Evolutionary conservation across 2,113 vertebrate species (phyloP).

Genomic region (Pantherophis guttatus): DNA sequence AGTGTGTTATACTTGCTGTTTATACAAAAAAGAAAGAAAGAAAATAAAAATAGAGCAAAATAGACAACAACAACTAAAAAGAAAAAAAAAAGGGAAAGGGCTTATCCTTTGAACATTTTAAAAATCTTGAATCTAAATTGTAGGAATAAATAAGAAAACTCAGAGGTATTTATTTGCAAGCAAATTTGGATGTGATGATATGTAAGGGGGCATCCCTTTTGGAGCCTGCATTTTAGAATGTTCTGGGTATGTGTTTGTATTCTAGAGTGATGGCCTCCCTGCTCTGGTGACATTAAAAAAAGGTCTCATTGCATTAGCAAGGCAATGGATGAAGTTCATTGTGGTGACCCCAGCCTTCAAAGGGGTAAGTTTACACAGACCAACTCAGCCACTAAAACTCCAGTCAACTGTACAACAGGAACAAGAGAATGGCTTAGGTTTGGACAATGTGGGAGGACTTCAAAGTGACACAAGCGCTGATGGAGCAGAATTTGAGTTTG

Average conservation of each 20-base stretch:
- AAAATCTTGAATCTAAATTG: neutral
- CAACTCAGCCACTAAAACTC: constrained; percentile 81
- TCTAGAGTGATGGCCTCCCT: constrained; percentile 91
- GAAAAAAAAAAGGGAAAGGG: neutral
- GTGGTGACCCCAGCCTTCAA: constrained; percentile 97
- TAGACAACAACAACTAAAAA: neutral
- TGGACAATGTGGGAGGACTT: constrained; percentile 84
- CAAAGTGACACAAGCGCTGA: constrained; percentile 97
- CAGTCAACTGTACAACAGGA: constrained; percentile 68
- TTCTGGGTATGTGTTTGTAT: neutral
- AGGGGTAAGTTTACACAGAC: constrained; percentile 87
- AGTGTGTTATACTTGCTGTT: neutral
- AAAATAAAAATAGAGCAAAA: neutral
- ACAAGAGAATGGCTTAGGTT: constrained; percentile 74
- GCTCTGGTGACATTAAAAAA: constrained; percentile 96
- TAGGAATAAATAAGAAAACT: neutral
- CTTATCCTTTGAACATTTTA: neutral
- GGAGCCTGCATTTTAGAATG: neutral
- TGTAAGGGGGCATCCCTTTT: neutral
- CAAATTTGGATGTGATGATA: neutral
- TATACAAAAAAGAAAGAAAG: neutral
- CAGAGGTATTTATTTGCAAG: neutral
- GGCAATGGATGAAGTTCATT: constrained; percentile 99
- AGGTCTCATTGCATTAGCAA: constrained; percentile 91
- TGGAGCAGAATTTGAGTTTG: constrained; percentile 95